Base-by-base conservation (phyloP, 1,140 invertebrate species). In the Drosophila sp. region DNA sequence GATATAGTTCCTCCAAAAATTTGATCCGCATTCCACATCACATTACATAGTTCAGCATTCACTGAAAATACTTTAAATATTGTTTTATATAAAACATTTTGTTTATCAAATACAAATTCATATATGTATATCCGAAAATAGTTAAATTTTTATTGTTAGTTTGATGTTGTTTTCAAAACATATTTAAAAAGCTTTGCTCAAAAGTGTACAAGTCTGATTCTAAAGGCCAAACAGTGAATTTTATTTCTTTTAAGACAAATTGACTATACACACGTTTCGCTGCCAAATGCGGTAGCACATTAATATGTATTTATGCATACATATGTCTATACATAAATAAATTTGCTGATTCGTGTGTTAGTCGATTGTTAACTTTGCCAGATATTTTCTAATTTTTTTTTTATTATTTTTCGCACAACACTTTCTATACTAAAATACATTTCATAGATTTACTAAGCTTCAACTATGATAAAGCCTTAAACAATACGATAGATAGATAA, bases 361-460 rank as follows among this genome's bases (percentile, higher is more conserved):
- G 41, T 41, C 56, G 34, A 46, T 59, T 43, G 43, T 41, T 46
- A 46, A 59, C 27, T 46, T 61, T 50, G 43, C 32, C 41, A 45
- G 41, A 32, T 59, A 38, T 48, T 34, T 36, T 5, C 50, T 36
- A 53, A 4, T 34, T 13, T 48, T 27, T 48, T 7, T 7, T 32
- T 48, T 13, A 6, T 29, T 29, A 21, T 34, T 43, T 13, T 11
- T 62, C 32, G 18, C 14, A 34, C 18, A 62, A 62, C 27, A 40
- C 59, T 62, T 38, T 38, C 21, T 27, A 51, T 50, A 40, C 13
- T 62, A 29, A 62, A 62, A 51, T 62, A 62, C 45, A 62, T 27
- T 62, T 62, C 3, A 51, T 62, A 62, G 34, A 62, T 62, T 62
- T 62, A 62, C 59, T 62, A 62, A 62, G 59, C 59, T 62, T 62